A percentile compares a stretch with the other conserved stretches of the same genome.
phyloP scores from a whole-genome alignment of 2,888 invertebrate species.

The Synergus itoensis region DNA sequence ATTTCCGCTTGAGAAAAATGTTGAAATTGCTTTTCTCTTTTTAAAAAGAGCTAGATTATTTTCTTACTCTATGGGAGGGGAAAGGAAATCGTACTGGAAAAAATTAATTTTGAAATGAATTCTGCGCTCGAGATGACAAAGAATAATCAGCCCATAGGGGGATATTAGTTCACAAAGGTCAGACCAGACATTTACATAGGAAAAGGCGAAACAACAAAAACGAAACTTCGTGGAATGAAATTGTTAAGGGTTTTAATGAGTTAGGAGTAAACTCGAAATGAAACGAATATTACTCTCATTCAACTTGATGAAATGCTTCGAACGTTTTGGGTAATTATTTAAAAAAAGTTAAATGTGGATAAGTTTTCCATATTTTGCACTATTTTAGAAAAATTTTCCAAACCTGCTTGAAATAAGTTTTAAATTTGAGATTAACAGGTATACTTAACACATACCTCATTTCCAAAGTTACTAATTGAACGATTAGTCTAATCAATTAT shows the following conservation, averaged over 20 bases:
- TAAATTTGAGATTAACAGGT: neutral
- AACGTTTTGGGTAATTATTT: no score
- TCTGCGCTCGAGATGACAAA: neutral
- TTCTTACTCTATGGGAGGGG: neutral
- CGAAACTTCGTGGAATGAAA: neutral
- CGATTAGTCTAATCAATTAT: constrained; percentile 23
- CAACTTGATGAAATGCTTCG: neutral
- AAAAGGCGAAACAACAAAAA: constrained; percentile 21
- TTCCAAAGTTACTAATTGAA: neutral
- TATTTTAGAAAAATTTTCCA: no score
- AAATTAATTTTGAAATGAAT: constrained; percentile 16
- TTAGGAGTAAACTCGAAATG: constrained; percentile 2
- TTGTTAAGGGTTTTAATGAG: constrained; percentile 32
- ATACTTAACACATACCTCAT: neutral
- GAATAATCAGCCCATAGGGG: neutral
- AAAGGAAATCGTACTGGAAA: neutral
- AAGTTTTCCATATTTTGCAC: no score
- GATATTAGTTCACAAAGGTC: constrained; percentile 14
- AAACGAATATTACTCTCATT: neutral
- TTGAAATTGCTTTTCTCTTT: constrained; percentile 8
- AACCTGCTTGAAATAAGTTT: neutral
- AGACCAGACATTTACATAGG: constrained; percentile 29
- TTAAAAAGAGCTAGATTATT: constrained; percentile 22
- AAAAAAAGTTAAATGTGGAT: no score
- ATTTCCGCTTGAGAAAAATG: neutral